phyloP scores from a whole-genome alignment of 1,140 invertebrate species.

The Habropoda laboriosa region DNA sequence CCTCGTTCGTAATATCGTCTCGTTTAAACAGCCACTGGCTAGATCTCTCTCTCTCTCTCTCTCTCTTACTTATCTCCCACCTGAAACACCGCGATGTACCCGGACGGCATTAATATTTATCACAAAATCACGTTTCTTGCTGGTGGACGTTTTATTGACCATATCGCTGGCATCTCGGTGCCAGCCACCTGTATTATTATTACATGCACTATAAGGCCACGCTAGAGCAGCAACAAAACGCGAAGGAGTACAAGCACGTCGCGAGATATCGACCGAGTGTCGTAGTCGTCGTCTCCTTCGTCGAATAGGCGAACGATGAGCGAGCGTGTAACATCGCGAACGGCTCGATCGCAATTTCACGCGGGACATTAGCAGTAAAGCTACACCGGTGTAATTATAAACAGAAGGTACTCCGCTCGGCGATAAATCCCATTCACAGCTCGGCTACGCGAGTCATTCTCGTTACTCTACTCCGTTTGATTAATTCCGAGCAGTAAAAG shows the following conservation, averaged over 20 bases:
- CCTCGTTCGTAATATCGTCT: constrained; percentile 20
- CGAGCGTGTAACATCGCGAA: not conserved
- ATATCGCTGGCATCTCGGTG: constrained; percentile 43
- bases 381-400: constrained; percentile 56
- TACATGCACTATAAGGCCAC: constrained; percentile 18
- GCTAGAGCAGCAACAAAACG: constrained; percentile 54
- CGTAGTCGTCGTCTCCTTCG: not conserved
- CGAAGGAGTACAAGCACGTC: constrained; percentile 5
- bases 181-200: constrained; percentile 56
- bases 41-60: no score
- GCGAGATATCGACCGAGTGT: constrained; percentile 39
- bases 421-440: constrained; percentile 60
- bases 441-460: constrained; percentile 55
- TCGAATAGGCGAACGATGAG: no score
- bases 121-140: constrained; percentile 61
- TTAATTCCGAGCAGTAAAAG: constrained; percentile 72
- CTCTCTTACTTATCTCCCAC: constrained; percentile 36
- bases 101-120: constrained; percentile 59
- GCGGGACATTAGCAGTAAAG: constrained; percentile 42
- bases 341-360: constrained; percentile 44
- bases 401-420: constrained; percentile 56
- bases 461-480: constrained; percentile 71
- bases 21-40: not conserved
- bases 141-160: constrained; percentile 55
- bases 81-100: constrained; percentile 1